Conservation (phyloP, 2,797 vertebrate species). For the Thamnophis elegans region DNA sequence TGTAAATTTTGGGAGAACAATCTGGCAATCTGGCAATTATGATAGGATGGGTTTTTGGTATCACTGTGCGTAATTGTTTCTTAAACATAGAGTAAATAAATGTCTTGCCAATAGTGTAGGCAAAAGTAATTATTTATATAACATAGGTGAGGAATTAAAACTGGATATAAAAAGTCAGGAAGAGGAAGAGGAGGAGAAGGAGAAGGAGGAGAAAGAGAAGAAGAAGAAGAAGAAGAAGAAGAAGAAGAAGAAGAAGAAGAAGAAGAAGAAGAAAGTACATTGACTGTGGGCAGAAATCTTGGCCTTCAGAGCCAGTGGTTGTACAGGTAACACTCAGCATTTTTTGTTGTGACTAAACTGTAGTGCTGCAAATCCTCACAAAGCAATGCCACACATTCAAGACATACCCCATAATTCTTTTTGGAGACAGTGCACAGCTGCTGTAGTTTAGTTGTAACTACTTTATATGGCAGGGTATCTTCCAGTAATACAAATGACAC, state of each 20-base stretch:
- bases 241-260: background rate
- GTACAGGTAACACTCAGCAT: conserved; percentile 48
- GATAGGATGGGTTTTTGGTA: conserved; percentile 26
- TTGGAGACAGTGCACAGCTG: conserved; percentile 76
- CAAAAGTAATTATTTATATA: conserved; percentile 50
- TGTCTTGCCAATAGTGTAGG: conserved; percentile 10
- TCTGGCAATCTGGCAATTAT: background rate
- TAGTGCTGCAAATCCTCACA: conserved; percentile 66
- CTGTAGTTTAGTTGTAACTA: conserved; percentile 69
- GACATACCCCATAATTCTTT: conserved; percentile 71
- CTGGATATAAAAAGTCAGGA: background rate
- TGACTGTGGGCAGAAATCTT: conserved; percentile 38
- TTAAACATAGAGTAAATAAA: conserved; percentile 46
- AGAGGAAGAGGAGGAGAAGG: background rate
- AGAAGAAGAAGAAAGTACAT: background rate
- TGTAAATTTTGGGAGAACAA: background rate
- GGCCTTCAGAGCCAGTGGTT: conserved; percentile 48
- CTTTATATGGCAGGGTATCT: conserved; percentile 70
- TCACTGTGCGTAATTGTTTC: conserved; percentile 26
- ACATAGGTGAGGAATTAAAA: conserved; percentile 27
- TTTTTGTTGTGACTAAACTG: conserved; percentile 60
- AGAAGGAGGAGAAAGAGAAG: too few relatives aligned
- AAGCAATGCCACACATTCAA: conserved; percentile 66
- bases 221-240: too few relatives aligned
- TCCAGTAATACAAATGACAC: conserved; percentile 74